Conservation (phyloP, 1,140 invertebrate species). For the Dinothrombium tinctorium region DNA sequence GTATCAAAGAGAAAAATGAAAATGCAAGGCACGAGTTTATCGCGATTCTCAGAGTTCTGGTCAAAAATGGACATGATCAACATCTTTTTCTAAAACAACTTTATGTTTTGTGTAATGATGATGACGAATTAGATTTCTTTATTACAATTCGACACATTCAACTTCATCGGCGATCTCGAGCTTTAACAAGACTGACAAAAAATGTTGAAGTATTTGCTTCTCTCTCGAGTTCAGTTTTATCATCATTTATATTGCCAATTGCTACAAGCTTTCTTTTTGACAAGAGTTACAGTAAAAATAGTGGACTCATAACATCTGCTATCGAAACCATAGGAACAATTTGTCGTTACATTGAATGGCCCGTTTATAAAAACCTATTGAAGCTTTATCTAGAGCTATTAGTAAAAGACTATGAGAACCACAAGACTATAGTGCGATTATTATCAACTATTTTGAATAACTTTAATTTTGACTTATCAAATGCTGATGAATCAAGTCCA, state of each 20-base stretch:
- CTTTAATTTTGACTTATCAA: constrained; percentile 50
- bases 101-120: constrained; percentile 35
- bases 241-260: constrained; percentile 60
- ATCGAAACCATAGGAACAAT: constrained; percentile 38
- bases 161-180: constrained; percentile 49
- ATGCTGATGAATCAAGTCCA: constrained; percentile 13
- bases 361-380: constrained; percentile 52
- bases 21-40: constrained; percentile 44
- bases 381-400: constrained; percentile 53
- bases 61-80: constrained; percentile 16
- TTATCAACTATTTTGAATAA: constrained; percentile 58
- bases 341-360: constrained; percentile 54
- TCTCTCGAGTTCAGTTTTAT: constrained; percentile 40
- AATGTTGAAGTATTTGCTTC: constrained; percentile 27
- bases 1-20: constrained; percentile 13
- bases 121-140: constrained; percentile 80
- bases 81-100: constrained; percentile 52
- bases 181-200: constrained; percentile 32
- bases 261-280: constrained; percentile 50
- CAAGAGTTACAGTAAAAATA: constrained; percentile 43
- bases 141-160: constrained; percentile 63
- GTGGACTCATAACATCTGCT: constrained; percentile 57
- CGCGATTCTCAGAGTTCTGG: constrained; percentile 41
- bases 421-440: constrained; percentile 51
- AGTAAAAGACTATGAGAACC: constrained; percentile 36